Evolutionary conservation across 2,888 invertebrate species (phyloP), one percentile per base, ranked within the genome.

Genomic region (Scaptomyza caliginosa): DNA sequence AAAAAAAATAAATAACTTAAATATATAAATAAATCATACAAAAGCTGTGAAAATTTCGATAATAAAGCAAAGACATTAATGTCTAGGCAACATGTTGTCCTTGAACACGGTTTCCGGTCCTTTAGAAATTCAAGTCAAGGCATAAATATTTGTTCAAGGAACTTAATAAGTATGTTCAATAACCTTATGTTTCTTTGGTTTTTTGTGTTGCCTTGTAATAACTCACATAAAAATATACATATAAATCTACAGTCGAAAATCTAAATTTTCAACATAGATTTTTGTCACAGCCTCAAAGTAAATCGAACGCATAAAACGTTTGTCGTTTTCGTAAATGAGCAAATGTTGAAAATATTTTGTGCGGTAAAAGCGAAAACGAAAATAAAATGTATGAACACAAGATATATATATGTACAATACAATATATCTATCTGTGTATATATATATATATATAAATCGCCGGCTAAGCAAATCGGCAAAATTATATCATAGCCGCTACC

Each of bases 401-500:
- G 45, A 48, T 46, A 43, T 49, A 16, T 51, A 21, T 23, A 16
- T 21, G n/a, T n/a, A n/a, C n/a, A n/a, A n/a, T n/a, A n/a, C n/a
- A n/a, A 30, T 56, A 38, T 34, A 58, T 19, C 26, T 40, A 40
- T 36, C 34, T 19, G 11, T 24, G 4, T 21, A 32, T n/a, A 36
- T 52, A 42, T 40, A 21, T 24, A 32, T 36, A 65, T 49, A 48
- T 60, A 68, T 48, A 63, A 67, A 67, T 77, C 56, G 76, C 84
- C 84, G 86, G 76, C 84, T 67, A 72, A 82, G 72, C 67, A 72
- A 81, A 86, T 63, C 88, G 76, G 60, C 62, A 45, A 77, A 88
- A 83, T 83, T 83, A 88, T 88, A 83, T 83, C 83, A 83, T 70
- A 72, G 87, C 58, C 65, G 63, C 79, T 60, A 80, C 60, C 32